These are phyloP conservation scores for Halotydeus destructor DNA, from an alignment of 1,140 invertebrate genomes.

Conservation along the genomic window DNA sequence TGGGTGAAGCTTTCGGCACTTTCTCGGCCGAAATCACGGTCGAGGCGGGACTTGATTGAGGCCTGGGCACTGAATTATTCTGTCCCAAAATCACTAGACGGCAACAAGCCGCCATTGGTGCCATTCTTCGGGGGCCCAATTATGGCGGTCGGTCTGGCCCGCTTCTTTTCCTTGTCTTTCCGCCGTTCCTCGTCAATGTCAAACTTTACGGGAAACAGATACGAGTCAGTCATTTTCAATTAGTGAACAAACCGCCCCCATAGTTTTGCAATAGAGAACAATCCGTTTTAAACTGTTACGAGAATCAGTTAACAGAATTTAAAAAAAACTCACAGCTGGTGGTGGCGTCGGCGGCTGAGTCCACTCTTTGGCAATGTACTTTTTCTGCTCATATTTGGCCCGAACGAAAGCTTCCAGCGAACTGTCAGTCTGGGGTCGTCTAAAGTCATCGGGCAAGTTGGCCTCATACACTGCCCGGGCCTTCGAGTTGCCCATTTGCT, in stretches of 20 bases:
- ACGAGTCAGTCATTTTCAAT: not conserved
- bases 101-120: not conserved
- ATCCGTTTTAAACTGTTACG: not conserved
- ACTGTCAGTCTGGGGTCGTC: constrained; percentile 80
- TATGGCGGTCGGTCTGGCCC: constrained; percentile 4
- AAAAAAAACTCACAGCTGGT: constrained; percentile 18
- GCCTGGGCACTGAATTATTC: constrained; percentile 12
- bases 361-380: constrained; percentile 92
- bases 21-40: constrained; percentile 7
- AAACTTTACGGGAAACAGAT: constrained; percentile 14
- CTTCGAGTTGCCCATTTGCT: constrained; percentile 90
- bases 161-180: constrained; percentile 22
- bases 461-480: constrained; percentile 92
- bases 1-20: not conserved
- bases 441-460: constrained; percentile 79
- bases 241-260: not conserved
- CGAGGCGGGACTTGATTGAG: constrained; percentile 18
- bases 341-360: constrained; percentile 61
- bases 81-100: not conserved
- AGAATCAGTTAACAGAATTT: not conserved
- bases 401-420: constrained; percentile 82
- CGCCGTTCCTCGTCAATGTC: constrained; percentile 21
- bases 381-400: constrained; percentile 94
- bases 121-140: not conserved
- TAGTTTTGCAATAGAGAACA: not conserved